These are phyloP conservation scores for Chironomus riparius DNA, from an alignment of 2,888 invertebrate species.

Conservation along the genomic window DNA sequence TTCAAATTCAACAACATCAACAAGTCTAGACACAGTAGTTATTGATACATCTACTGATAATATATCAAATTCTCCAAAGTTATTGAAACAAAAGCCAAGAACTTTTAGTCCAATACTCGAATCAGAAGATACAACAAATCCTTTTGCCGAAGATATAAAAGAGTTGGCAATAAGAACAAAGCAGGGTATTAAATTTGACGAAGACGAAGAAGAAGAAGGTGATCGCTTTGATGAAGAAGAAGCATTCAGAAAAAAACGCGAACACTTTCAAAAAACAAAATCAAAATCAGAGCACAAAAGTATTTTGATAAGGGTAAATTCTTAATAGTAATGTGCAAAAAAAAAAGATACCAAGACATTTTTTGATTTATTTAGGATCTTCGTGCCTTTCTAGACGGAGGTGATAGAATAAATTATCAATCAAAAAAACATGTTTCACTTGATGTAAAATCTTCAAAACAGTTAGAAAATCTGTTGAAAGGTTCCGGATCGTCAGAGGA, in stretches of 20 bases:
- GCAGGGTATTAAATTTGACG: conserved; percentile 36
- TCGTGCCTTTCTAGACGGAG: conserved; percentile 39
- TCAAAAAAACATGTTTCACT: conserved; percentile 43
- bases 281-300: conserved; percentile 41
- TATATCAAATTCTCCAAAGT: conserved; percentile 21
- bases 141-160: conserved; percentile 21
- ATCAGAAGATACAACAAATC: conserved; percentile 25
- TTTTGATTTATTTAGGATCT: conserved; percentile 34
- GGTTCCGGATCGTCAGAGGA: conserved; percentile 39
- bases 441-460: conserved; percentile 40
- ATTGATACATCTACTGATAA: conserved; percentile 29
- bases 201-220: conserved; percentile 29
- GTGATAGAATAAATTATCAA: conserved; percentile 40
- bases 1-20: conserved; percentile 52
- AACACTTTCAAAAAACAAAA: conserved; percentile 41
- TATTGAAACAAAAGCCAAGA: conserved; percentile 2
- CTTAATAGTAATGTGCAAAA: not conserved
- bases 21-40: conserved; percentile 47
- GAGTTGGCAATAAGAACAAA: conserved; percentile 15
- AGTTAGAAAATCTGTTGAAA: conserved; percentile 40
- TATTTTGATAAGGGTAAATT: conserved; percentile 37
- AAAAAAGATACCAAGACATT: not conserved
- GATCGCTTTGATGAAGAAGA: conserved; percentile 39
- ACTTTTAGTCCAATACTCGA: conserved; percentile 28
- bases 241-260: conserved; percentile 40